Base-by-base conservation (phyloP, 2,888 invertebrate genomes). In the Dermolepida albohirtum region DNA sequence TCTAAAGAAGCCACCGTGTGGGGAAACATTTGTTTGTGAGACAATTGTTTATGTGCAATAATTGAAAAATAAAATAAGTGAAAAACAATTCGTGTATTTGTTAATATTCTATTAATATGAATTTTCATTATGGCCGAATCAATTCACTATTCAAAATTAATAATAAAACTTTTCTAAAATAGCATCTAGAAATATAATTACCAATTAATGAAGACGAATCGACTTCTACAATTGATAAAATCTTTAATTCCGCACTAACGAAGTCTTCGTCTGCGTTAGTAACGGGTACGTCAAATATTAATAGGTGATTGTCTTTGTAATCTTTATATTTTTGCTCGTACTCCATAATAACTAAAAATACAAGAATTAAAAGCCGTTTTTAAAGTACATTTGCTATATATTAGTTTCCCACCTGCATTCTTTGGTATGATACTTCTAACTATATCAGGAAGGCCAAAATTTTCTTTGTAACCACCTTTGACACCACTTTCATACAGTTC, bases 351-450 rank as follows among this genome's bases (percentile, higher is more conserved):
- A 50, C 67, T 65, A 29, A 7, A 43, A 50, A 16, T 17, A 17
- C 11, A 6, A 17, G n/a, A 29, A 49, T n/a, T n/a, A n/a, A 50
- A 43, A 16, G 27, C 6, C 2, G 22, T 34, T 34, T 34, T 34
- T 27, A 57, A 49, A 50, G 52, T 39, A n/a, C 14, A 5, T 1
- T 17, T 17, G 16, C 16, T 39, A 11, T 17, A 5, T 11, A 16
- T 8, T 41, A 7, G 6, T 47, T 11, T 7, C 72, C 74, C 75
- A 82, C 83, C 82, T 74, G 78, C 77, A 73, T 79, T 78, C 70
- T 78, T 79, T 8, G 83, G 83, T 66, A 82, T 80, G 50, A 83
- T 75, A 73, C 83, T 83, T 41, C 80, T 74, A 1, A 83, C 82
- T 44, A 83, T 76, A 77, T 83, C 83, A 5, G 81, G 79, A 29